Percentiles rank a stretch among this genome's conserved stretches.
phyloP scores from a whole-genome alignment of 2,888 invertebrate genomes.

The Scaptomyza reducta region DNA sequence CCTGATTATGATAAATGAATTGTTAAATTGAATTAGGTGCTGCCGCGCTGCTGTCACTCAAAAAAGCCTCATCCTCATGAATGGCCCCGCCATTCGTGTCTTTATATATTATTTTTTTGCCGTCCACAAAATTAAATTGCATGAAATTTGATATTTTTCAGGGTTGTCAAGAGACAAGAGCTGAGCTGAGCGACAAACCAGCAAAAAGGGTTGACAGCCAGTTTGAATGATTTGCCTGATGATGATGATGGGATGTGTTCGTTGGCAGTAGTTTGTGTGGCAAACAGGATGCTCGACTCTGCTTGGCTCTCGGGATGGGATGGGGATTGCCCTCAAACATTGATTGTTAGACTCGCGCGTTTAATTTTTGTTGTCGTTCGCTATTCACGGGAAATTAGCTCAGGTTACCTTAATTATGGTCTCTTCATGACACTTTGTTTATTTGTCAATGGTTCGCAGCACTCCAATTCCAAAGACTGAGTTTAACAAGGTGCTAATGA shows the following conservation, averaged over 20 bases:
- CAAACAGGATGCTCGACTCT: slow-evolving; percentile 52
- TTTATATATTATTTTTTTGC: slow-evolving; percentile 11
- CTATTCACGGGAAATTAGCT: slow-evolving; percentile 67
- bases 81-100: slow-evolving; percentile 5
- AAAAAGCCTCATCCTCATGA: slow-evolving; percentile 47
- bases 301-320: not conserved
- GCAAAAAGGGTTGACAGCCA: slow-evolving; percentile 54
- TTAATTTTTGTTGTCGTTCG: not conserved
- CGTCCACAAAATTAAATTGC: slow-evolving; percentile 77
- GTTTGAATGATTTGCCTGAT: slow-evolving; percentile 16
- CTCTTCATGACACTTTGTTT: slow-evolving; percentile 57
- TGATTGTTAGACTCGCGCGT: slow-evolving; percentile 63
- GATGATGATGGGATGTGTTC: not conserved
- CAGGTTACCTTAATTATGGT: slow-evolving; percentile 72
- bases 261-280: slow-evolving; percentile 12
- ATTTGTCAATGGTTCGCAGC: slow-evolving; percentile 42
- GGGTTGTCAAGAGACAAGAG: slow-evolving; percentile 49
- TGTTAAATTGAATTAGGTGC: slow-evolving; percentile 81
- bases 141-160: slow-evolving; percentile 79
- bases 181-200: slow-evolving; percentile 4
- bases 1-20: slow-evolving; percentile 81
- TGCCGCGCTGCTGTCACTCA: slow-evolving; percentile 79
- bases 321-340: slow-evolving; percentile 41
- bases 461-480: slow-evolving; percentile 47
- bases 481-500: not conserved